A percentile compares a stretch with the other conserved stretches of the same genome.
Evolutionary conservation across 92 coral and sea anemone species (phyloP).

Genomic region (Zoanthus gigantus): DNA sequence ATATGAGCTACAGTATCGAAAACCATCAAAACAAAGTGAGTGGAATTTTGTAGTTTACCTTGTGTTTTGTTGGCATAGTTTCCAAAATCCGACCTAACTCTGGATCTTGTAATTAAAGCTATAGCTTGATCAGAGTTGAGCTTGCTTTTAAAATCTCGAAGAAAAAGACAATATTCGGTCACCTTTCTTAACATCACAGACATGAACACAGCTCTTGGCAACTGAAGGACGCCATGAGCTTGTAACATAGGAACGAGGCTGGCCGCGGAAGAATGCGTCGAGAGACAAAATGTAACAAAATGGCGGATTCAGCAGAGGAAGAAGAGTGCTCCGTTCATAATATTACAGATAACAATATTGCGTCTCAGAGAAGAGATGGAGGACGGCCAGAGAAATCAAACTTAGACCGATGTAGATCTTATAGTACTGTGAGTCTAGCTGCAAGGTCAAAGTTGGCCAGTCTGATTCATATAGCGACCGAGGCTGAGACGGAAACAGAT

Average conservation of each 20-base stretch:
- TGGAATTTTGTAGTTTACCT: constrained; percentile 13
- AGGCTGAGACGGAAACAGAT: constrained; percentile 81
- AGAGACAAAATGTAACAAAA: constrained; percentile 61
- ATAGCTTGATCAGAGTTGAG: neutral
- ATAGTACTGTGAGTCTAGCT: constrained; percentile 79
- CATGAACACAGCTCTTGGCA: constrained; percentile 56
- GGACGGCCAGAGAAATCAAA: constrained; percentile 68
- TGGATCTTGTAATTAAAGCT: neutral
- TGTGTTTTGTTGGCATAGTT: constrained; percentile 35
- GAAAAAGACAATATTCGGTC: neutral
- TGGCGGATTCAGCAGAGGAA: constrained; percentile 81
- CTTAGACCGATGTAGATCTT: constrained; percentile 70
- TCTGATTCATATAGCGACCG: constrained; percentile 84
- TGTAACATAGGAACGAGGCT: constrained; percentile 82
- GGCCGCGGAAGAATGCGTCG: constrained; percentile 62
- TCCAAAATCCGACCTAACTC: neutral
- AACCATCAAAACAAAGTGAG: constrained; percentile 4
- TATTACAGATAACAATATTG: constrained; percentile 46
- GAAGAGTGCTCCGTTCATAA: constrained; percentile 55
- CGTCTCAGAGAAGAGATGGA: constrained; percentile 57
- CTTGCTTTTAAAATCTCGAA: neutral
- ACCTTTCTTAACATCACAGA: neutral
- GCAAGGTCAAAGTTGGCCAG: constrained; percentile 89
- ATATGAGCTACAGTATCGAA: too few species aligned
- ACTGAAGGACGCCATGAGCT: constrained; percentile 69